Evolutionary conservation across 2,797 vertebrate species (phyloP), one percentile per base, ranked within the genome.

Genomic region (Astyanax mexicanus): DNA sequence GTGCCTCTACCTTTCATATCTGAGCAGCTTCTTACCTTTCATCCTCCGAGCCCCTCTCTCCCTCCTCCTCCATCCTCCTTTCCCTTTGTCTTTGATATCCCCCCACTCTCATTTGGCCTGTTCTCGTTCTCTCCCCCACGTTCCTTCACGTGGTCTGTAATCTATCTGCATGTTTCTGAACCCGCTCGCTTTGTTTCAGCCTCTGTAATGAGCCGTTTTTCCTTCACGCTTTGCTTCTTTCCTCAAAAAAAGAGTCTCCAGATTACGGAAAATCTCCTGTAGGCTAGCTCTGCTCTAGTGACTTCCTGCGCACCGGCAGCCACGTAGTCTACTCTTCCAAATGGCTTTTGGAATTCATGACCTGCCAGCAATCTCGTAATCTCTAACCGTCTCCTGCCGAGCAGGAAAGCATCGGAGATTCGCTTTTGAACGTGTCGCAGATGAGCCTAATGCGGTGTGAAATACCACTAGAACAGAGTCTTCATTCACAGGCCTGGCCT

Each of bases 1-100:
- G 86, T 79, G 84, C 80, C 83, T 87, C 83, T 81, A 87, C 79
- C 85, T 90, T 85, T 87, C 79, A 90, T 89, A 86, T 89, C 77
- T 80, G 64, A 85, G 83, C 67, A 35, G 47, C 65, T 60, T 79
- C 74, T 86, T 75, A 77, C 85, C 54, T 89, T 88, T 89, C 86
- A 87, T 88, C 85, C 86, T 79, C 54, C 54, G 75, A 52, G 19
- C 67, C 78, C 69, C 71, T 51, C 66, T 73, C 74, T 68, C 45
- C 35, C 72, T 40, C 54, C 68, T 75, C 44, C 15, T 47, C 40
- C 15, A 10, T 23, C 67, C 32, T 54, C 15, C 42, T 49, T 32
- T 35, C 64, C 23, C 65, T 80, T 76, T 60, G 69, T 75, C 67
- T 60, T 55, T 73, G 42, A 73, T 68, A 61, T 61, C 72, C 54